phyloP scores from a whole-genome alignment of 2,113 vertebrate species.

The Cairina moschata region DNA sequence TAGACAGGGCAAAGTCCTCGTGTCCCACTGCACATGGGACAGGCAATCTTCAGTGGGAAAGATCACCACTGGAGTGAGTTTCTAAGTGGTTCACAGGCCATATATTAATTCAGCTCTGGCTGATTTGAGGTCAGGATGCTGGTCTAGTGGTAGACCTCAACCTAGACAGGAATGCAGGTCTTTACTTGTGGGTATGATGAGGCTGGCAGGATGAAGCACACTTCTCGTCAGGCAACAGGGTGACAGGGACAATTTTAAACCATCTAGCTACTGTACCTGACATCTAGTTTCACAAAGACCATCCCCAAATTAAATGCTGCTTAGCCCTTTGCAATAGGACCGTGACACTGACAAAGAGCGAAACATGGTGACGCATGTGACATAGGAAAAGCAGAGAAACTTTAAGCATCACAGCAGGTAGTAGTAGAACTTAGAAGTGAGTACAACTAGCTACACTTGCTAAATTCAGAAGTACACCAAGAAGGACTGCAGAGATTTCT shows the following conservation, averaged over 20 bases:
- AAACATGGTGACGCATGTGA: fast-evolving
- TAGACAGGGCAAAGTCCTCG: neutral
- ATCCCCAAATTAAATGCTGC: neutral
- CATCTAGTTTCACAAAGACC: neutral
- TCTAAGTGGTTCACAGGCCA: neutral
- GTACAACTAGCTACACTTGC: neutral
- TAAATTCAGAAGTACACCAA: neutral
- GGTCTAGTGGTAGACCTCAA: neutral
- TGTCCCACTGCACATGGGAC: neutral
- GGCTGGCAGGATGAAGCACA: fast-evolving
- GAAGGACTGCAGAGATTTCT: neutral
- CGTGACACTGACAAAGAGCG: neutral
- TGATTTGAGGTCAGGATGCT: fast-evolving
- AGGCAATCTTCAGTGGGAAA: neutral
- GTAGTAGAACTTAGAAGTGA: neutral
- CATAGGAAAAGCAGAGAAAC: neutral
- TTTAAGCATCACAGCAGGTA: neutral
- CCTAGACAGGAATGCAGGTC: neutral
- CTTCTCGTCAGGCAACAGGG: neutral
- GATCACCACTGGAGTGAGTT: neutral
- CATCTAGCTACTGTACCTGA: neutral
- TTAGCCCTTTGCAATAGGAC: neutral
- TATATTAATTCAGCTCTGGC: neutral
- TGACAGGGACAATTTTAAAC: neutral
- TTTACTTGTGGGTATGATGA: fast-evolving